Conservation (phyloP, 2,797 vertebrate genomes). For the Buceros bicornis region DNA sequence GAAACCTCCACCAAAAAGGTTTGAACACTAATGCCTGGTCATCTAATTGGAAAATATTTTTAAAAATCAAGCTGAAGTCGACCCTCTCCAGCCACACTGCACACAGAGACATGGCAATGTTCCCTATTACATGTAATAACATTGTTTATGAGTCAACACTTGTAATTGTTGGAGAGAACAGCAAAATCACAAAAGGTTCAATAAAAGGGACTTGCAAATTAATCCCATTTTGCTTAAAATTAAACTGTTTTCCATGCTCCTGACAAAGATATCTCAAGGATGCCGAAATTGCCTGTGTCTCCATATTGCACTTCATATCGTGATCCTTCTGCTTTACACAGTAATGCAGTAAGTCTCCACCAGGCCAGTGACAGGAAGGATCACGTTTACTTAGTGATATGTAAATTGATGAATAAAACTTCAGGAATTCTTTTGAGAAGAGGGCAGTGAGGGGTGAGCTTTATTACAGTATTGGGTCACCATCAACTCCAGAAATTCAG, state of each 20-base stretch:
- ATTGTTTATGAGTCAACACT: constrained; percentile 53
- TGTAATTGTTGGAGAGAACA: constrained; percentile 45
- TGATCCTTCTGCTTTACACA: neutral
- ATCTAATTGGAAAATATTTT: constrained; percentile 46
- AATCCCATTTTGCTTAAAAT: constrained; percentile 59
- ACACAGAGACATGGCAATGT: constrained; percentile 47
- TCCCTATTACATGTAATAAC: constrained; percentile 56
- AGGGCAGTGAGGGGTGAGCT: neutral
- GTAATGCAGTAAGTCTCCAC: neutral
- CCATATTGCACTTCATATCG: neutral
- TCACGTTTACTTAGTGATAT: constrained; percentile 13
- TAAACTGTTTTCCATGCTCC: constrained; percentile 37
- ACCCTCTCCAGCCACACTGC: constrained; percentile 1
- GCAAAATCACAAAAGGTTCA: constrained; percentile 70
- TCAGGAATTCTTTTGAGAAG: neutral
- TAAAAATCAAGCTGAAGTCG: constrained; percentile 24
- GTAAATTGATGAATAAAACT: constrained; percentile 45
- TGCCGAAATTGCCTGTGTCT: constrained; percentile 15
- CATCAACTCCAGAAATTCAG: neutral
- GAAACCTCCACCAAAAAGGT: constrained; percentile 33
- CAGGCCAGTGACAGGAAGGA: neutral
- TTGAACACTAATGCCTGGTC: constrained; percentile 41
- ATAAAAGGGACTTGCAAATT: constrained; percentile 63
- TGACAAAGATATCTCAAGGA: constrained; percentile 45
- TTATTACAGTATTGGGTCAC: neutral